Evolutionary conservation across 2,888 invertebrate genomes (phyloP), one percentile per base, ranked within the genome.

Genomic region (Nomada hirtipes): DNA sequence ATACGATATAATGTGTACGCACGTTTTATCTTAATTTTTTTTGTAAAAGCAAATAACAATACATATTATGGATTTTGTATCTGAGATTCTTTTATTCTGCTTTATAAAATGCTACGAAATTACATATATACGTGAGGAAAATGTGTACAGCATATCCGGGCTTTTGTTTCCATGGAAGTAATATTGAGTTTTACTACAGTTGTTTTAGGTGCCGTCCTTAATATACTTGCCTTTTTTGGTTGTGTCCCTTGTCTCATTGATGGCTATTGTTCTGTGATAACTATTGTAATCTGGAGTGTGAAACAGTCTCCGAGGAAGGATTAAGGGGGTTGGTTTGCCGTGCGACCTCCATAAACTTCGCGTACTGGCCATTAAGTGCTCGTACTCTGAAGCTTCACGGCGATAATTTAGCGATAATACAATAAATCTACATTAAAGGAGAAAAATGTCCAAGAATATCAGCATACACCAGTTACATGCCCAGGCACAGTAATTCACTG

Each of bases 271-370:
- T 50, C n/a, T 2, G 10, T 2, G 29, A 20, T 29, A 65, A 65
- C 13, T 50, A 11, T 55, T 55, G 53, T 29, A 23, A 68, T 55
- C n/a, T 2, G 36, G 15, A 7, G 36, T 36, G 10, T 26, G 29
- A 10, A 67, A 42, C 23, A 53, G 23, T 68, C 20, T 55, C 42
- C 18, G 9, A 23, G 18, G 36, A 53, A 42, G 42, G 36, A 23
- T 68, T 20, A 68, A 42, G 36, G 36, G 9, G 20, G 20, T 55
- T 42, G 53, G 10, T 20, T 68, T 68, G 26, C 67, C 20, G 9
- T 42, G 67, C 36, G 36, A 42, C 53, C 36, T 20, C 18, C 53
- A 68, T 55, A 68, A 68, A 68, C 53, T 55, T 53, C 53, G 11
- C 29, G 9, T 23, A 68, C 20, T 23, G 36, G 23, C 67, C 18